These are phyloP conservation scores for Empidonax alnorum DNA, from an alignment of 2,113 vertebrate species.

Conservation along the genomic window DNA sequence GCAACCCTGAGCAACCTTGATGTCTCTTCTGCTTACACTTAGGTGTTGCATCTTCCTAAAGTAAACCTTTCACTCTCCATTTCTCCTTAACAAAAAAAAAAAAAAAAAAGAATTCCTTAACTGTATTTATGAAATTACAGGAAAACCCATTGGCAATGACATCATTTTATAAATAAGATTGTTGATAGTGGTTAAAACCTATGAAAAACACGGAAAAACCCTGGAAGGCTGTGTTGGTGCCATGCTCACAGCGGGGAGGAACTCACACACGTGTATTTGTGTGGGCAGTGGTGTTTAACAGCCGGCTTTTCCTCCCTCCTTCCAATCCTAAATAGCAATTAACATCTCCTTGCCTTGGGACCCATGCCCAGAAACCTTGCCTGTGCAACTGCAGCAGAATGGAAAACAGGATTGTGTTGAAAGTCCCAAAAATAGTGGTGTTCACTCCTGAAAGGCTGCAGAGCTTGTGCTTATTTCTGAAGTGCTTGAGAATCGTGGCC, in stretches of 20 bases:
- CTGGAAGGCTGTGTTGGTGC: constrained; percentile 6
- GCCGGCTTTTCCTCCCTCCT: background rate
- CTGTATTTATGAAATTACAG: background rate
- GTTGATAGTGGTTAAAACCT: background rate
- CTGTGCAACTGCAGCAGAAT: background rate
- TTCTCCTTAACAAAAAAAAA: background rate
- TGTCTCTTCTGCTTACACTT: background rate
- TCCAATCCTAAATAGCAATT: background rate
- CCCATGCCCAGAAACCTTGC: constrained; percentile 1
- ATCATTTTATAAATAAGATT: background rate
- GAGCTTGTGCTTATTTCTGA: background rate
- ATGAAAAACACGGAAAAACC: background rate
- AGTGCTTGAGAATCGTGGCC: background rate
- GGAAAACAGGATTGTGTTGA: background rate
- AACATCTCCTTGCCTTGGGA: background rate
- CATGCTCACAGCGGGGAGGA: background rate
- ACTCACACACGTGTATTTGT: background rate
- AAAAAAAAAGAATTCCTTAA: background rate
- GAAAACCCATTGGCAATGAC: background rate
- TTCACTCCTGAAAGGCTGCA: background rate
- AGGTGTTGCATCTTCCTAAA: background rate
- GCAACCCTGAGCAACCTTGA: background rate
- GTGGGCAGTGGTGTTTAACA: background rate
- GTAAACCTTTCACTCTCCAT: background rate
- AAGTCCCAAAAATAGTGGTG: background rate